Conservation (phyloP, 2,113 vertebrate genomes). For the Periophthalmus modestus region DNA sequence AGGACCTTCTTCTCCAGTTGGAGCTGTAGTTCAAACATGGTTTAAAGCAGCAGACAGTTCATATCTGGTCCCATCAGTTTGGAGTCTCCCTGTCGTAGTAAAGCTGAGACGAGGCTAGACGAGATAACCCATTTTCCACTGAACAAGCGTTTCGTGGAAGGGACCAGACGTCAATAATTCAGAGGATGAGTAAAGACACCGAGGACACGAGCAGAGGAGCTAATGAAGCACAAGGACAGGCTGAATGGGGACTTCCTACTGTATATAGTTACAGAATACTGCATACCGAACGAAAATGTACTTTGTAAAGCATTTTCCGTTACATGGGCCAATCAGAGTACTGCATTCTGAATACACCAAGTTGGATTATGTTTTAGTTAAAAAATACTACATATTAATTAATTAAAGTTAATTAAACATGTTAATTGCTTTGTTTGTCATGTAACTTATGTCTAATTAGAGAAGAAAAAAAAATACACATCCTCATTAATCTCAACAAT, state of each 20-base stretch:
- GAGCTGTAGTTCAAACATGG: not conserved
- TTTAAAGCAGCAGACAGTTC: not conserved
- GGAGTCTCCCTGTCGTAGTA: not conserved
- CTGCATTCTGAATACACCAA: too few species aligned
- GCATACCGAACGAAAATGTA: too few species aligned
- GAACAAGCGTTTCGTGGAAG: constrained; percentile 35
- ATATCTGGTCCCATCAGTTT: not conserved
- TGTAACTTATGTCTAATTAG: too few species aligned
- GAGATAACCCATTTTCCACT: constrained; percentile 34
- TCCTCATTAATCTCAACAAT: too few species aligned
- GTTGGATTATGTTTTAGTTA: too few species aligned
- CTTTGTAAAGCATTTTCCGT: too few species aligned
- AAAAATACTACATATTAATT: too few species aligned
- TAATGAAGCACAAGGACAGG: not conserved
- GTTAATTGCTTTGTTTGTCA: too few species aligned
- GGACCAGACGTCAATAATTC: constrained; percentile 70
- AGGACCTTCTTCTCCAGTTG: not conserved
- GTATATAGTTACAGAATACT: too few species aligned
- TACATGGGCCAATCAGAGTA: too few species aligned
- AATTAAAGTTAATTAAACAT: too few species aligned
- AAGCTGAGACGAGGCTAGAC: constrained; percentile 5
- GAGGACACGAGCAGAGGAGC: constrained; percentile 22
- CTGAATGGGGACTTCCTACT: not conserved
- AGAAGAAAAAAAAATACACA: too few species aligned
- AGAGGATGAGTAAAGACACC: constrained; percentile 47